phyloP scores from a whole-genome alignment of 2,797 vertebrate species.

The Eospalax fontanierii region DNA sequence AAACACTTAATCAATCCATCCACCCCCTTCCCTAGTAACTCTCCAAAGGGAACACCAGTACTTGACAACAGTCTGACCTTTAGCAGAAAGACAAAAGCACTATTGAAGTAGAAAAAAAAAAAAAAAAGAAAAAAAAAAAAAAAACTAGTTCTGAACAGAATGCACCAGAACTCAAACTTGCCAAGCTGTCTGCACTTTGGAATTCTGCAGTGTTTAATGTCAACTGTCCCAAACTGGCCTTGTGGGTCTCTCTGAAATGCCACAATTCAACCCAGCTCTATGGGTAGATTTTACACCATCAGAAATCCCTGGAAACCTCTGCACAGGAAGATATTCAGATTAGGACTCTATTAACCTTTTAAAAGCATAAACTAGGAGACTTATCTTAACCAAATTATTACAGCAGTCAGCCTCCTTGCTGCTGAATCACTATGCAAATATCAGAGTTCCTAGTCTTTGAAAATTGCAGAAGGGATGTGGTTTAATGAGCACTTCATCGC shows the following conservation, averaged over 20 bases:
- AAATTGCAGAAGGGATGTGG: slow-evolving; percentile 43
- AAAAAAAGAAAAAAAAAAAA: background rate
- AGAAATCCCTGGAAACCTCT: slow-evolving; percentile 4
- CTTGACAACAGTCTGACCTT: slow-evolving; percentile 81
- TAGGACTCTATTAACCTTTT: slow-evolving; percentile 55
- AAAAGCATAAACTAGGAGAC: slow-evolving; percentile 13
- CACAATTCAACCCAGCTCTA: background rate
- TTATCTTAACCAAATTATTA: slow-evolving; percentile 64
- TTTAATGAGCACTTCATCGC: slow-evolving; percentile 9
- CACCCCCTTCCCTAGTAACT: slow-evolving; percentile 11
- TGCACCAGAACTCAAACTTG: slow-evolving; percentile 81
- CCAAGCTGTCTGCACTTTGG: slow-evolving; percentile 81
- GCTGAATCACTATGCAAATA: slow-evolving; percentile 75
- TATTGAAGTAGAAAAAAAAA: slow-evolving; percentile 72
- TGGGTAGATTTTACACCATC: background rate
- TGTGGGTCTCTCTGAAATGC: slow-evolving; percentile 57
- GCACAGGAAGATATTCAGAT: background rate
- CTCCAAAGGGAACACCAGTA: slow-evolving; percentile 61
- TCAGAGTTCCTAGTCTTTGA: slow-evolving; percentile 64
- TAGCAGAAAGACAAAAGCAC: slow-evolving; percentile 82
- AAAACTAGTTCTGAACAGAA: slow-evolving; percentile 80
- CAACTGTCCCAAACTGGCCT: slow-evolving; percentile 67
- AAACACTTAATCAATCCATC: slow-evolving; percentile 34
- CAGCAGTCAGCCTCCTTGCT: background rate
- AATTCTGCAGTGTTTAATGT: slow-evolving; percentile 84